Evolutionary conservation across 2,888 invertebrate genomes (phyloP).

Genomic region (Oasisia sp.): DNA sequence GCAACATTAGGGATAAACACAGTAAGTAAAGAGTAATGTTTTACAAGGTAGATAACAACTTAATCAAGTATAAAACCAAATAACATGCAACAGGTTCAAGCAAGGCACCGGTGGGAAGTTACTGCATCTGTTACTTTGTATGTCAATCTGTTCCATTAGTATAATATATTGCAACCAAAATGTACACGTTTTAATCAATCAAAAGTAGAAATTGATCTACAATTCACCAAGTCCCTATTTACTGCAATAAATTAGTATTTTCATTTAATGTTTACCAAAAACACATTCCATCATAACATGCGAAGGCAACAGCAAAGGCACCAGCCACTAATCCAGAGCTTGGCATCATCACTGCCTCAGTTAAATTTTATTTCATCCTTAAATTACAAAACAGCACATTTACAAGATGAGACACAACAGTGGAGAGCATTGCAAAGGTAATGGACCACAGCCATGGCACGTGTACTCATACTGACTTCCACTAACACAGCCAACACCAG

Average conservation of each 20-base stretch:
- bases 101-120: neutral
- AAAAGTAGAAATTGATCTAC: neutral
- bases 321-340: neutral
- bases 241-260: neutral
- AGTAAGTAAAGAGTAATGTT: neutral
- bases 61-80: neutral
- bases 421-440: neutral
- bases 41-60: neutral
- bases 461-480: neutral
- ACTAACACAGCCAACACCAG: neutral
- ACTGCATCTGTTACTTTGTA: neutral
- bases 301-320: neutral
- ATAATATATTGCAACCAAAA: neutral
- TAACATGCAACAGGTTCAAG: neutral
- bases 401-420: neutral
- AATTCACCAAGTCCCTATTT: neutral
- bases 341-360: neutral
- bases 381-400: neutral
- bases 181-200: neutral
- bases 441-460: neutral
- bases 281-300: neutral
- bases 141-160: neutral
- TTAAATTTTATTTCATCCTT: neutral
- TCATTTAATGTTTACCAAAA: neutral
- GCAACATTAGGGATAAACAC: neutral